These are phyloP conservation scores for Aspidiotus destructor DNA, from an alignment of 2,888 invertebrate species.

Conservation along the genomic window DNA sequence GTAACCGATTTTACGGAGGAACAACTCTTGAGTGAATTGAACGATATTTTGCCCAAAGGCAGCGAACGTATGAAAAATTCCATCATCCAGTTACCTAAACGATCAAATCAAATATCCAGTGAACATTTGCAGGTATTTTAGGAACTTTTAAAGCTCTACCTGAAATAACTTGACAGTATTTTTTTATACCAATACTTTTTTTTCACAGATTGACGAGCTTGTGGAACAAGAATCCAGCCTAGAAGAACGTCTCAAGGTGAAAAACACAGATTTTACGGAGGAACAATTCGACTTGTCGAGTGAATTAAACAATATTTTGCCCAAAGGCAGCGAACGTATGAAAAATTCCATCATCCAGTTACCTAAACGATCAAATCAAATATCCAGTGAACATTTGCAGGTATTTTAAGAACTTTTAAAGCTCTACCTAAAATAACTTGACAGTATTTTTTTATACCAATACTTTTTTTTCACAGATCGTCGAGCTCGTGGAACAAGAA, in stretches of 20 bases:
- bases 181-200: background rate
- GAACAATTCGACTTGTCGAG: no score
- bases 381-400: no score
- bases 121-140: background rate
- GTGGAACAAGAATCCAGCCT: background rate
- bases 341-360: no score
- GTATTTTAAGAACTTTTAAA: no score
- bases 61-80: background rate
- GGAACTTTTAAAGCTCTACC: background rate
- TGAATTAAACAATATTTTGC: no score
- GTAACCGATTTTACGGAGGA: background rate
- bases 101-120: background rate
- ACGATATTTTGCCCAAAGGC: background rate
- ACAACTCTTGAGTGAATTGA: constrained; percentile 1
- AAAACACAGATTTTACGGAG: no score
- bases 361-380: no score
- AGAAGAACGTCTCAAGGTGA: background rate
- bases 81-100: background rate
- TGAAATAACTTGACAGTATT: background rate
- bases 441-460: no score
- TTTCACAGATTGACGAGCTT: background rate
- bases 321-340: no score
- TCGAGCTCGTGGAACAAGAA: no score
- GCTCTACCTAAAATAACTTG: no score
- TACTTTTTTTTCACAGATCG: no score